Conservation (phyloP, 2,888 invertebrate genomes). For the Metallyticus violacea region DNA sequence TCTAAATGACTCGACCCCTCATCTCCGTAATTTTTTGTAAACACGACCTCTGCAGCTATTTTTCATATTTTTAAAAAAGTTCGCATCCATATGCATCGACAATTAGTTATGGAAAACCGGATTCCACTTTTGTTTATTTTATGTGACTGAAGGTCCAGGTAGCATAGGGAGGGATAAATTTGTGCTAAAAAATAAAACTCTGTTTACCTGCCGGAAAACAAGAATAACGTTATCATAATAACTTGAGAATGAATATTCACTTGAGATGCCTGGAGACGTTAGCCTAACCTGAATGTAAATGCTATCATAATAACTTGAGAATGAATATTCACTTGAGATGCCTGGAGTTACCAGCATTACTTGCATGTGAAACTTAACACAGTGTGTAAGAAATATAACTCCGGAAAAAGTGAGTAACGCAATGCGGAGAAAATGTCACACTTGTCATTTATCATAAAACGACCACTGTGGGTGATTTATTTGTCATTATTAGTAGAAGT, state of each 20-base stretch:
- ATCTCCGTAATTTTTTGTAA: neutral
- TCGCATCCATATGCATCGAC: constrained; percentile 16
- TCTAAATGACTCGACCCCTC: neutral
- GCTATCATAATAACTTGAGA: neutral
- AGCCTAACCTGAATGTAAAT: neutral
- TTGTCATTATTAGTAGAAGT: no score
- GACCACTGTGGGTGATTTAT: no score
- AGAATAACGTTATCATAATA: neutral
- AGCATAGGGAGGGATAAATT: neutral
- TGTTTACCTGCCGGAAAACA: neutral
- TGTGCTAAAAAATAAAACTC: neutral
- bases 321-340: neutral
- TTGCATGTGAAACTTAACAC: neutral
- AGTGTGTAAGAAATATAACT: neutral
- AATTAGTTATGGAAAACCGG: constrained; percentile 14
- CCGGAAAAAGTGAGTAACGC: no score
- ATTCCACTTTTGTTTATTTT: neutral
- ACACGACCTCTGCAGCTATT: neutral
- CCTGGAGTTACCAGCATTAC: neutral
- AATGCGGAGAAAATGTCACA: no score
- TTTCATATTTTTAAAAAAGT: constrained; percentile 9
- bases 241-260: neutral
- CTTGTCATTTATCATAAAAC: no score
- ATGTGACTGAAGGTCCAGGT: neutral
- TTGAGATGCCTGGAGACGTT: neutral